Evolutionary conservation across 1,140 invertebrate genomes (phyloP), one percentile per base, ranked within the genome.

Genomic region (Ceratitis capitata): DNA sequence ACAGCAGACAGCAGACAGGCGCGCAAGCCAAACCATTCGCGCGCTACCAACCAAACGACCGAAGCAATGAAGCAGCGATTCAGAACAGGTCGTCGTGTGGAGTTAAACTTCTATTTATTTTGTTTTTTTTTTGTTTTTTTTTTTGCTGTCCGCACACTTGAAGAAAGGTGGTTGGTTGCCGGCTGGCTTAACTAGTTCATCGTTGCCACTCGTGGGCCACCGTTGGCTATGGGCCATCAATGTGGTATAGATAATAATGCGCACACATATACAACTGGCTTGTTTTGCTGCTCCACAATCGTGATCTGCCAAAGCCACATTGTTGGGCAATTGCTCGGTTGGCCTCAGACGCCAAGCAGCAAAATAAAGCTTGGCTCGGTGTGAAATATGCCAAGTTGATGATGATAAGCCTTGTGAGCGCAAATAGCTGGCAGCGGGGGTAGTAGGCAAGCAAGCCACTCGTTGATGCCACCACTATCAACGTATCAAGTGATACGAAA

Each of bases 141-240:
- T 78, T 78, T 45, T 19, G 69, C 69, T 47, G 69, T n/a, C 45
- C 69, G 45, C n/a, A 26, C 69, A 78, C 19, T 56, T 78, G n/a
- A n/a, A n/a, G n/a, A n/a, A n/a, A 78, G 69, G 39, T 78, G 39
- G 26, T 78, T 45, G 29, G n/a, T n/a, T n/a, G n/a, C n/a, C n/a
- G n/a, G n/a, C n/a, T 39, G 42, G 19, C 32, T 78, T 78, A 78
- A 78, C 69, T 78, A 78, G 69, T 78, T 78, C 39, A 45, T 39
- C 69, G 39, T 45, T 78, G 69, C 69, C 69, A 47, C 39, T 78
- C 45, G 69, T n/a, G n/a, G n/a, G n/a, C n/a, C n/a, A 39, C 69
- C 69, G 69, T 78, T 78, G 69, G 69, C 69, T 78, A 78, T 78
- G 69, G 69, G 69, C 69, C 69, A 78, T 78, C 69, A 78, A 26